phyloP scores from a whole-genome alignment of 1,140 invertebrate species.

The Nebria ingens region DNA sequence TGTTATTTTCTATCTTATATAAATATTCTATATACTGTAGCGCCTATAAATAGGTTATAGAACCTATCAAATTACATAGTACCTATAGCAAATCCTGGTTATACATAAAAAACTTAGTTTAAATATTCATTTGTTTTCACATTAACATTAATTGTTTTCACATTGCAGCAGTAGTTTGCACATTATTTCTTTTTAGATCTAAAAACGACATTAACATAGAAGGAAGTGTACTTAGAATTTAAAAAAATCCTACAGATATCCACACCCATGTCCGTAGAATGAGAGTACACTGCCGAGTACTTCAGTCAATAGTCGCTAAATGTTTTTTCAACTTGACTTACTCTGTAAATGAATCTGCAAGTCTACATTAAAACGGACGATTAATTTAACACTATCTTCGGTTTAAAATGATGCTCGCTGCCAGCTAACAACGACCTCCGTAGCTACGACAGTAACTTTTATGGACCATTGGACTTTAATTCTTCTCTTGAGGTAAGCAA shows the following conservation, averaged over 20 bases:
- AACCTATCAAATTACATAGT: too few relatives aligned
- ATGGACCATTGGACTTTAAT: not conserved
- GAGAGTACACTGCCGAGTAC: not conserved
- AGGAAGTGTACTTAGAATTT: not conserved
- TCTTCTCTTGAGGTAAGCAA: too few relatives aligned
- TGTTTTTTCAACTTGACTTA: slow-evolving; percentile 4
- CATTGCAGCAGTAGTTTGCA: too few relatives aligned
- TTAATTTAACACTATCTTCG: slow-evolving; percentile 2
- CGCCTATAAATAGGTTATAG: too few relatives aligned
- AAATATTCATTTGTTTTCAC: too few relatives aligned
- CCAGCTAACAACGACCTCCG: not conserved
- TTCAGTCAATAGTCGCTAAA: not conserved
- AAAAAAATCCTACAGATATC: not conserved
- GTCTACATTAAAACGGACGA: not conserved
- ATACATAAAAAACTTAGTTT: too few relatives aligned
- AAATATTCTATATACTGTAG: too few relatives aligned
- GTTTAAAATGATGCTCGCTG: not conserved
- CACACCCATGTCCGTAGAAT: not conserved
- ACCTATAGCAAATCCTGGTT: too few relatives aligned
- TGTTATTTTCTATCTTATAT: too few relatives aligned
- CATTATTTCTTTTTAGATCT: too few relatives aligned
- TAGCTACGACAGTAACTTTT: not conserved
- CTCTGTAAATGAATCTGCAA: not conserved
- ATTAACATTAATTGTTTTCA: too few relatives aligned
- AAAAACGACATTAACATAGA: too few relatives aligned